Evolutionary conservation across 2,113 vertebrate genomes (phyloP).

Genomic region (Harpagus bidentatus): DNA sequence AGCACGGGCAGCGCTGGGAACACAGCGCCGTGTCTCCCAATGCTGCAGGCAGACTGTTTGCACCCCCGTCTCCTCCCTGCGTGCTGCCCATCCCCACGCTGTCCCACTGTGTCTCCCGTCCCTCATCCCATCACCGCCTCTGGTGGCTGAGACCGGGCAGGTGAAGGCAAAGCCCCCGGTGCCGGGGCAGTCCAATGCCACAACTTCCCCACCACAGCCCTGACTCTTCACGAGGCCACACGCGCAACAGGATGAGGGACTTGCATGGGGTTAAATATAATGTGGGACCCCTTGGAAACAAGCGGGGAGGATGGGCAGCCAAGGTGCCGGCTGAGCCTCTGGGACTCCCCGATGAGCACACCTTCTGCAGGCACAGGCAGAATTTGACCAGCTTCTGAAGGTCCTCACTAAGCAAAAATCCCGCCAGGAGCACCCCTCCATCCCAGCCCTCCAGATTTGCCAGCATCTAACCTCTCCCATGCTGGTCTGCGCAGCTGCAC

Average conservation of each 20-base stretch:
- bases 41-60: too few species aligned
- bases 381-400: not conserved
- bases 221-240: not conserved
- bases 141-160: not conserved
- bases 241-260: not conserved
- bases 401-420: not conserved
- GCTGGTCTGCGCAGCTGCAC: fast-evolving
- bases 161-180: not conserved
- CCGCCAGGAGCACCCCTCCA: not conserved
- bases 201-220: not conserved
- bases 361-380: not conserved
- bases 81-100: fast-evolving
- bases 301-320: not conserved
- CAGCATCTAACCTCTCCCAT: not conserved
- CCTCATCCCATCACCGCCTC: not conserved
- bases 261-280: not conserved
- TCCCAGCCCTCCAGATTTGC: not conserved
- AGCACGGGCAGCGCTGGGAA: not conserved
- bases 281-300: not conserved
- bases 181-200: fast-evolving
- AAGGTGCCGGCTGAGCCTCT: not conserved
- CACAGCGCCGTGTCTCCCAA: fast-evolving
- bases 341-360: not conserved
- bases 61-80: not conserved
- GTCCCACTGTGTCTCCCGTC: not conserved